Conservation (phyloP, 2,113 vertebrate species). For the Pavo muticus region DNA sequence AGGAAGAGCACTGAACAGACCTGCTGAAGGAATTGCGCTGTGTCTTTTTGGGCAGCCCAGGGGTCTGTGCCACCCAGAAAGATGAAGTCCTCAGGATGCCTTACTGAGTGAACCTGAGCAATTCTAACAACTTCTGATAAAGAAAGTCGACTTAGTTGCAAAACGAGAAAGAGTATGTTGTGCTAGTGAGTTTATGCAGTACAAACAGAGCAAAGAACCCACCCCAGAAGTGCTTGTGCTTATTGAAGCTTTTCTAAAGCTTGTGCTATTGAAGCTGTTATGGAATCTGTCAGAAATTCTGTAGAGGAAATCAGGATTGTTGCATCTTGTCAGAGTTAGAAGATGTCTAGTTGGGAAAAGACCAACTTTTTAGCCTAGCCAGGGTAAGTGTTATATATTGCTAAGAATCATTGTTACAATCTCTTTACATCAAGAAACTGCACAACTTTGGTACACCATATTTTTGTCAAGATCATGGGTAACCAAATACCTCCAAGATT, state of each 20-base stretch:
- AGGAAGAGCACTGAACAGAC: neutral
- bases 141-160: neutral
- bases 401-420: neutral
- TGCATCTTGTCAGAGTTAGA: neutral
- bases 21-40: neutral
- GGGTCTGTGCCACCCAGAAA: neutral
- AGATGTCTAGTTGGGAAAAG: neutral
- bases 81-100: neutral
- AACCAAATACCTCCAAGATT: too few relatives aligned
- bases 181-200: neutral
- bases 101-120: neutral
- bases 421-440: neutral
- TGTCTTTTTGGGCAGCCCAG: neutral
- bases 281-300: neutral
- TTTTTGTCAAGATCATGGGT: too few relatives aligned
- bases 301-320: neutral
- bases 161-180: neutral
- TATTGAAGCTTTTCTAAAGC: neutral
- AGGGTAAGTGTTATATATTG: neutral
- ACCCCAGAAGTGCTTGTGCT: neutral
- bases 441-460: neutral
- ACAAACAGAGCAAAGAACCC: neutral
- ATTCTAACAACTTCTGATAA: too few relatives aligned
- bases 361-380: neutral
- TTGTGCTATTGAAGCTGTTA: neutral